Percentiles rank a stretch among this genome's conserved stretches.
These are phyloP conservation scores for Cremastinae sp. DNA, from an alignment of 2,888 invertebrate species.

Conservation along the genomic window DNA sequence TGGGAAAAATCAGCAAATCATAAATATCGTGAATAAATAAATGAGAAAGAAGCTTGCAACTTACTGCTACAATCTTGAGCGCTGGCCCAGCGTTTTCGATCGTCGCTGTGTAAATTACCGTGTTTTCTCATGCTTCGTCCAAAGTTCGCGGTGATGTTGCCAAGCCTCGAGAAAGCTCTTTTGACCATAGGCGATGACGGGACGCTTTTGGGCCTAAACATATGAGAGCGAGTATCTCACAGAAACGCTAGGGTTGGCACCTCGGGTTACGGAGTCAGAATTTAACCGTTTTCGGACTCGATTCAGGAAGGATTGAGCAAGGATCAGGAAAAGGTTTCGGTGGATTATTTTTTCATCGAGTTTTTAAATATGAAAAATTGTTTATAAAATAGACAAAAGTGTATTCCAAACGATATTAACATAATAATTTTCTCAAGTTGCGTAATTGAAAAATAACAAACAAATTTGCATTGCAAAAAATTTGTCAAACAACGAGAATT, in stretches of 20 bases:
- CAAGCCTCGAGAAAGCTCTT: conserved; percentile 93
- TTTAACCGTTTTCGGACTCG: conserved; percentile 2
- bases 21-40: too few species aligned
- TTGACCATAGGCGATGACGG: conserved; percentile 97
- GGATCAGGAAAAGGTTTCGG: too few species aligned
- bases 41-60: conserved; percentile 67
- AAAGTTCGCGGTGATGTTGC: conserved; percentile 95
- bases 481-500: too few species aligned
- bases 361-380: too few species aligned
- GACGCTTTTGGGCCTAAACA: conserved; percentile 92
- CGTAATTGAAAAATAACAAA: conserved; percentile 2
- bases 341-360: too few species aligned
- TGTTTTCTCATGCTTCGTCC: conserved; percentile 92
- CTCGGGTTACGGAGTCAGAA: conserved; percentile 71
- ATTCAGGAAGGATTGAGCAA: too few species aligned
- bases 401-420: too few species aligned
- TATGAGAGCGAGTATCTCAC: conserved; percentile 80
- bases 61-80: conserved; percentile 96
- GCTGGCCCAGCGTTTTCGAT: conserved; percentile 95
- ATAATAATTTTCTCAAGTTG: not conserved
- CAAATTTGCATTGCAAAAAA: not conserved
- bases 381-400: too few species aligned
- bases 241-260: conserved; percentile 78
- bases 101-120: conserved; percentile 90
- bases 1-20: too few species aligned